Base-by-base conservation (phyloP, 1,140 invertebrate species). In the Andrena cerasifolii region DNA sequence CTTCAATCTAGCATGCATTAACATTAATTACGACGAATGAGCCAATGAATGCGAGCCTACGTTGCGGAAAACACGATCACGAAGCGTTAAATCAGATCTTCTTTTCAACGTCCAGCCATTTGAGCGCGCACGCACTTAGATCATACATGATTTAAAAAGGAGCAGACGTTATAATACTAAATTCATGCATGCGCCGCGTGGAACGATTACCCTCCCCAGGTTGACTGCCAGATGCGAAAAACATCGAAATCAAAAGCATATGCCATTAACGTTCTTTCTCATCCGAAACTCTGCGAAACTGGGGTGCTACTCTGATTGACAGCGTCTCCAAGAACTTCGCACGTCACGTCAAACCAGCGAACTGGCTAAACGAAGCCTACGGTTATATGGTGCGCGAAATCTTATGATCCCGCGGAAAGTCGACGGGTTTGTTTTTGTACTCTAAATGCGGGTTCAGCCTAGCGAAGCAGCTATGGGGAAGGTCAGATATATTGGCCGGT, bases 1-100 rank as follows among this genome's bases (percentile, higher is more conserved):
- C 49, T 47, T 16, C 40, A 28, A 67, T 36, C 53, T 58, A 40
- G 31, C 40, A 67, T 54, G 40, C 24, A 14, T 75, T 75, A 67
- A 47, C 63, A 67, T 75, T 75, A 68, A 75, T 67, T 58, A 75
- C 26, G 51, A 65, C 58, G 36, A 75, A 54, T 56, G 12, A 24
- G 21, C 16, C 36, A 56, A 56, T 56, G 45, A 62, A 21, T 62
- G 26, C 18, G 28, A 51, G 6, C 43, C 3, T 43, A 10, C 8
- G 28, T 28, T 36, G 28, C 18, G n/a, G 28, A 8, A 31, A 67
- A 67, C 40, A 21, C 58, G 28, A 75, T 75, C 62, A 47, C 0
- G 28, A 8, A 12, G 14, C 51, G n/a, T 75, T 43, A 67, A 58
- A 56, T 56, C 62, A 36, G 40, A 47, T 45, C 49, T 33, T 45